A percentile compares a stretch with the other conserved stretches of the same genome.
phyloP scores from a whole-genome alignment of 2,113 vertebrate species.

The Sterrhoptilus dennistouni region DNA sequence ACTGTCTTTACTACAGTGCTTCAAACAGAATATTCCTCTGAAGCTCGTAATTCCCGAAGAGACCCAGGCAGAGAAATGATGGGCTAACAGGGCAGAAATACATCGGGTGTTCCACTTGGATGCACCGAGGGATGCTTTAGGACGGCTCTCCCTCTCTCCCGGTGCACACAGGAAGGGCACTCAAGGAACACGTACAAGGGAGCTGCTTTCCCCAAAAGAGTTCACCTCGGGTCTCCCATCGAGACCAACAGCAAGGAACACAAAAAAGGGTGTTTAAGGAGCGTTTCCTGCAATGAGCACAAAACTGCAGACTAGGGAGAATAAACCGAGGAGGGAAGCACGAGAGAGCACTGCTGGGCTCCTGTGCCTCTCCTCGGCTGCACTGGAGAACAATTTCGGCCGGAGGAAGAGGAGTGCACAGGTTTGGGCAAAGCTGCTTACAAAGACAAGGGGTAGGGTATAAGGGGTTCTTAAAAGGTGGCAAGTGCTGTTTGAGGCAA shows the following conservation, averaged over 20 bases:
- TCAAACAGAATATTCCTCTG: background rate
- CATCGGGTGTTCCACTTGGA: rapidly evolving
- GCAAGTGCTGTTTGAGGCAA: background rate
- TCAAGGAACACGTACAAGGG: rapidly evolving
- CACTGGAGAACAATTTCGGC: background rate
- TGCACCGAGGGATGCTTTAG: background rate
- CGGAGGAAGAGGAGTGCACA: background rate
- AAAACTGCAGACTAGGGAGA: background rate
- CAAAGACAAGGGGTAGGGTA: background rate
- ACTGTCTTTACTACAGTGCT: background rate
- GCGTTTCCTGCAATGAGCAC: background rate
- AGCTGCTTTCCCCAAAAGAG: background rate
- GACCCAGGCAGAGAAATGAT: background rate
- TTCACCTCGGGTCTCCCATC: background rate
- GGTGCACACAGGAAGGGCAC: background rate
- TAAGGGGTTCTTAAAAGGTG: background rate
- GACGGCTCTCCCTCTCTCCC: background rate
- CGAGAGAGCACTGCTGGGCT: background rate
- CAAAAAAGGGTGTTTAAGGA: background rate
- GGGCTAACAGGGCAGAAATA: background rate
- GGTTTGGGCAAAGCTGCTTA: background rate
- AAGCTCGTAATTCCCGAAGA: background rate
- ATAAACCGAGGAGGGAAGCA: background rate
- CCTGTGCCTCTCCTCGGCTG: background rate
- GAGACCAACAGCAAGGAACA: background rate